Evolutionary conservation across 2,888 invertebrate species (phyloP), one percentile per base, ranked within the genome.

Genomic region (Tipula vernalis): DNA sequence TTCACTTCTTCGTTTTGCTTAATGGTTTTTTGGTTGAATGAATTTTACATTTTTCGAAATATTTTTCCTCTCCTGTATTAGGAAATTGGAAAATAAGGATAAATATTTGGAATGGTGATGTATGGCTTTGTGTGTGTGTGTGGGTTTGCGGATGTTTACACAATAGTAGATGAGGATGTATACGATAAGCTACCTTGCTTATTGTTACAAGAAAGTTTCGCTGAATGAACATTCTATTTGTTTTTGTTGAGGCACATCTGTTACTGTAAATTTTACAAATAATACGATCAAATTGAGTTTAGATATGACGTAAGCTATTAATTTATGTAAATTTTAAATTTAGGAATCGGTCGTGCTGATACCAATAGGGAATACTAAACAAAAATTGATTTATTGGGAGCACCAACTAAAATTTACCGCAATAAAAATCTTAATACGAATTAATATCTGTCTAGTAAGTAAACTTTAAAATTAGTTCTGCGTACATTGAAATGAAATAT

Each of bases 11-110:
- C 71, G 71, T 71, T 71, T 71, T 71, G 71, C 71, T 71, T 71
- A 71, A 71, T 71, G 71, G 71, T 71, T 71, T 71, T 71, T 71
- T 71, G 71, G 71, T 71, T 71, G 71, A 71, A 71, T 71, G 71
- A 71, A 28, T 71, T 71, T 71, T 71, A 71, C 71, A 71, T 71
- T 71, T 71, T 71, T 71, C 71, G 18, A 71, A 71, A 71, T 71
- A 71, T 71, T 51, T 71, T 71, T 71, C 28, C 71, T 71, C 71
- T 71, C 71, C 71, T 71, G 71, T 71, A 71, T 71, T 71, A 71
- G 71, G 71, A 71, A 71, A 71, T 71, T 71, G 71, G 71, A 71
- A 71, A 71, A 71, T 28, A 28, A 71, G 28, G 71, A 71, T 71
- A 71, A 71, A 28, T 71, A 28, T 71, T 71, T 71, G 28, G 71